A percentile compares a stretch with the other conserved stretches of the same genome.
Evolutionary conservation across 1,140 invertebrate species (phyloP).

Genomic region (Diuraphis noxia): DNA sequence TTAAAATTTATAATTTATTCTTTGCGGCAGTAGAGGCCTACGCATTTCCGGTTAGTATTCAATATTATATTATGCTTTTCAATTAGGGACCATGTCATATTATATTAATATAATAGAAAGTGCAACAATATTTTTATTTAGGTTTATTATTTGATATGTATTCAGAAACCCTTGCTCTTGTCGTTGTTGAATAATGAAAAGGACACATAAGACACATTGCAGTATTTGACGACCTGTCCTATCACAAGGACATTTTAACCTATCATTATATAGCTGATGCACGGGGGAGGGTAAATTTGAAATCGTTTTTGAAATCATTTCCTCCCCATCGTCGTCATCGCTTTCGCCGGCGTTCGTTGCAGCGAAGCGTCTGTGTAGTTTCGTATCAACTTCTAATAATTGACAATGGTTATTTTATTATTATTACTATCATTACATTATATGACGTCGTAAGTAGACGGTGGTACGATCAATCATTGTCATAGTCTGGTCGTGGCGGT

Average conservation of each 20-base stretch:
- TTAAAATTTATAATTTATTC: no score
- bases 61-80: no score
- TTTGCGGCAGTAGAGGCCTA: neutral
- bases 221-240: neutral
- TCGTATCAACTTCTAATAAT: neutral
- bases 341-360: neutral
- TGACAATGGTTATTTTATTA: neutral
- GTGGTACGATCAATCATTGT: constrained; percentile 22
- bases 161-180: neutral
- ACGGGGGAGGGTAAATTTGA: neutral
- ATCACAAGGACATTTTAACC: neutral
- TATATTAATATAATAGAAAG: no score
- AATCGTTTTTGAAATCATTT: neutral
- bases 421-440: neutral
- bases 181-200: neutral
- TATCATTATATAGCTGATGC: neutral
- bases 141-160: neutral
- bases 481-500: neutral
- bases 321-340: no score
- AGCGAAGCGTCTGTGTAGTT: neutral
- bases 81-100: no score
- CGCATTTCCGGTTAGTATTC: neutral
- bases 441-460: neutral
- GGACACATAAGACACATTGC: neutral
- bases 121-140: neutral